Evolutionary conservation across 2,113 vertebrate species (phyloP).

Genomic region (Rhinogobius similis): DNA sequence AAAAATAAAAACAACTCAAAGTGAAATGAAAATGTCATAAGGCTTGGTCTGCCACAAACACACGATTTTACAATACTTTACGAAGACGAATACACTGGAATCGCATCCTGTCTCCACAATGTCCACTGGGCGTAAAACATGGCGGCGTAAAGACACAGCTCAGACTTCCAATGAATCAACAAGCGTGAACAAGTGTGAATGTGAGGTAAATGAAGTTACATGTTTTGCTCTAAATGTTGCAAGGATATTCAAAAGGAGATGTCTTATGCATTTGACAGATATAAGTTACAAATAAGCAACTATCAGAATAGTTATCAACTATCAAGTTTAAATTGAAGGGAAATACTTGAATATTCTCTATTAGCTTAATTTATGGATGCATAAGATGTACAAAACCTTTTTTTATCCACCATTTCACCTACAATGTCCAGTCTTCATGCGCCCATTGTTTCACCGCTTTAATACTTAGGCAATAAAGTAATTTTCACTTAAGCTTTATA

Average conservation of each 20-base stretch:
- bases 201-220: not conserved
- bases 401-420: not conserved
- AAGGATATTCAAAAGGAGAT: too few relatives aligned
- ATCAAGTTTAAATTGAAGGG: too few relatives aligned
- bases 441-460: not conserved
- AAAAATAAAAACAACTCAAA: not conserved
- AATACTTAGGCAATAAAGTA: not conserved
- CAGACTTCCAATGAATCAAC: too few relatives aligned
- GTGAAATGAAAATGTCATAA: not conserved
- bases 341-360: not conserved
- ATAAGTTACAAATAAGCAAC: not conserved
- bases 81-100: not conserved
- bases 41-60: too few relatives aligned
- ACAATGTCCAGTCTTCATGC: not conserved
- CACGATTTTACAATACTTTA: not conserved
- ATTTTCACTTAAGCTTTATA: conserved; percentile 2
- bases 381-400: not conserved
- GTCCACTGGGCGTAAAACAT: not conserved
- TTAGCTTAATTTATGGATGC: not conserved
- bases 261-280: too few relatives aligned
- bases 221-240: not conserved
- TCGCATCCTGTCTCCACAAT: too few relatives aligned
- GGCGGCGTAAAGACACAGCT: not conserved
- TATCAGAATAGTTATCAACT: too few relatives aligned
- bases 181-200: too few relatives aligned